phyloP scores from a whole-genome alignment of 2,113 vertebrate species.

The Cyprinus carpio region DNA sequence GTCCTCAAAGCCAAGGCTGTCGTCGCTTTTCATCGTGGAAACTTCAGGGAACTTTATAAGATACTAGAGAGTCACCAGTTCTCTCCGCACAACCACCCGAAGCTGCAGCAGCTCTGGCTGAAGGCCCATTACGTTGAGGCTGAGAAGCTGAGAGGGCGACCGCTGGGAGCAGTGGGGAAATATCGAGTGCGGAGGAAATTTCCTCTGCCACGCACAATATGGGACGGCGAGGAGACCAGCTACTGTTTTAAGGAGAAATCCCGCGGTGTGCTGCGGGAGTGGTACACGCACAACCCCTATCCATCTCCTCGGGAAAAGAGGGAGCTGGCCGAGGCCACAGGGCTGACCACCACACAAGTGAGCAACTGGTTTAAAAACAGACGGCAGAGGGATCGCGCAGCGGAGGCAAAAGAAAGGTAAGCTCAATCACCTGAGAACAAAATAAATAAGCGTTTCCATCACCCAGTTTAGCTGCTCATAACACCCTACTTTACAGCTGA shows the following conservation, averaged over 20 bases:
- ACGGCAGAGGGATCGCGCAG: slow-evolving; percentile 95
- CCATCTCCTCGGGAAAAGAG: slow-evolving; percentile 96
- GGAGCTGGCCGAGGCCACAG: slow-evolving; percentile 96
- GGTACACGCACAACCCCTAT: slow-evolving; percentile 99
- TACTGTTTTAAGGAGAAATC: slow-evolving; percentile 99
- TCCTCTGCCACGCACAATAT: slow-evolving; percentile 95
- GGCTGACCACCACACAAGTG: slow-evolving; percentile 98
- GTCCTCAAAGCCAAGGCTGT: slow-evolving; percentile 98
- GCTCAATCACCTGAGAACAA: not conserved
- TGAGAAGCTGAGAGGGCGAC: slow-evolving; percentile 94
- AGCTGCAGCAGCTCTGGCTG: slow-evolving; percentile 97
- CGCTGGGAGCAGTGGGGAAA: slow-evolving; percentile 94
- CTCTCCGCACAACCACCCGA: slow-evolving; percentile 96
- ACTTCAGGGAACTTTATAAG: slow-evolving; percentile 98
- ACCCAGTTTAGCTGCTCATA: not conserved
- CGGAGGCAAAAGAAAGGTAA: slow-evolving; percentile 98
- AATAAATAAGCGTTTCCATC: not conserved
- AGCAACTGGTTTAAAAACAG: slow-evolving; percentile 99
- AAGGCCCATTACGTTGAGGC: slow-evolving; percentile 98
- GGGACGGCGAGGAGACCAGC: slow-evolving; percentile 99
- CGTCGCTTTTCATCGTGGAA: slow-evolving; percentile 96
- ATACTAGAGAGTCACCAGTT: slow-evolving; percentile 98
- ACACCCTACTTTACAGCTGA: not conserved
- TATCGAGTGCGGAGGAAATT: slow-evolving; percentile 98
- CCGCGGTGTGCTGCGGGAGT: slow-evolving; percentile 93